These are phyloP conservation scores for Caenorhabditis zanzibari DNA, from an alignment of 2,888 invertebrate genomes.

Conservation along the genomic window DNA sequence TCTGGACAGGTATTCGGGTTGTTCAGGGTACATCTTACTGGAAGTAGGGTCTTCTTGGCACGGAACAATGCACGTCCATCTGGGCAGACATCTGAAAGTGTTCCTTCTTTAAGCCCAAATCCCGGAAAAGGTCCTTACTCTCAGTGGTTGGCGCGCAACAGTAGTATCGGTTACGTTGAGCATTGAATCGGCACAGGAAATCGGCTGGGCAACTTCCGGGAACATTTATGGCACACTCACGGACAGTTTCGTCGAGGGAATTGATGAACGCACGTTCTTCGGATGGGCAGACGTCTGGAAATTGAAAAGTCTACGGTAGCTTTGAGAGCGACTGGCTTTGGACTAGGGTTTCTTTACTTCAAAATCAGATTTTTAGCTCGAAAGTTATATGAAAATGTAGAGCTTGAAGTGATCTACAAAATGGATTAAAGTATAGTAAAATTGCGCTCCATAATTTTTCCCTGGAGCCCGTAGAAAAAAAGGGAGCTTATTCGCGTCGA, in stretches of 20 bases:
- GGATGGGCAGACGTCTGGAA: conserved; percentile 75
- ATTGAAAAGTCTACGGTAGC: conserved; percentile 23
- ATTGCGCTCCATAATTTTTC: too few relatives aligned
- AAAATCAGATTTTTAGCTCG: too few relatives aligned
- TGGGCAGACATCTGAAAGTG: conserved; percentile 79
- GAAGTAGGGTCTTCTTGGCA: conserved; percentile 74
- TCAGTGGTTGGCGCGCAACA: conserved; percentile 81
- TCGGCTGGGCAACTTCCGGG: conserved; percentile 80
- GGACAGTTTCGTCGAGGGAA: conserved; percentile 76
- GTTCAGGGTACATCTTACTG: conserved; percentile 78
- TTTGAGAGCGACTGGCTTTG: too few relatives aligned
- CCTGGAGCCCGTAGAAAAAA: too few relatives aligned
- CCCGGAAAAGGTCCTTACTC: too few relatives aligned
- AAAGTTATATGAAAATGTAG: too few relatives aligned
- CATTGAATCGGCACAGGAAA: conserved; percentile 80
- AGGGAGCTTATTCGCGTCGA: too few relatives aligned
- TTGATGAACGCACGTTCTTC: conserved; percentile 75
- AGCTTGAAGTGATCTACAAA: too few relatives aligned
- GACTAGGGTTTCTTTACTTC: too few relatives aligned
- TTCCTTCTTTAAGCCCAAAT: too few relatives aligned
- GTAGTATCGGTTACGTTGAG: conserved; percentile 78
- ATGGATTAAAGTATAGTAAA: too few relatives aligned
- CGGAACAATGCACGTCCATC: conserved; percentile 78
- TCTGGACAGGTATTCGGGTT: conserved; percentile 76
- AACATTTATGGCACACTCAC: conserved; percentile 80